Evolutionary conservation across 1,140 invertebrate genomes (phyloP).

Genomic region (Phortica variegata): DNA sequence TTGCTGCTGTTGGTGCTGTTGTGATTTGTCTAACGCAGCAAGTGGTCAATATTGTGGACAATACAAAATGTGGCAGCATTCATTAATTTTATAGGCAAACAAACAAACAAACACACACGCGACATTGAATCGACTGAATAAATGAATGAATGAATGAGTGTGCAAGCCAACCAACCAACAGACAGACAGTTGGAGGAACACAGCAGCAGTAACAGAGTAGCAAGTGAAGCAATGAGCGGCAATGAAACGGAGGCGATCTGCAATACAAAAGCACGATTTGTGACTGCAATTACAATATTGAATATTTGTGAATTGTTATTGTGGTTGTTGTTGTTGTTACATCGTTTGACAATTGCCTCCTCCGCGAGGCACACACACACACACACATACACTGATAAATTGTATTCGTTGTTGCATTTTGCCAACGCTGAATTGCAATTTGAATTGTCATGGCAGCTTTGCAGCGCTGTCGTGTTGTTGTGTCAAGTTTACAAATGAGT

Average conservation of each 20-base stretch:
- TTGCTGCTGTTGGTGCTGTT: constrained; percentile 31
- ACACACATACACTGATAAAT: too few species aligned
- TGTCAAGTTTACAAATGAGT: constrained; percentile 55
- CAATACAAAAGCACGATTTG: constrained; percentile 37
- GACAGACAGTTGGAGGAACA: constrained; percentile 12
- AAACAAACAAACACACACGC: background rate
- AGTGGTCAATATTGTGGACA: constrained; percentile 40
- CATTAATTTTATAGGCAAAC: constrained; percentile 43
- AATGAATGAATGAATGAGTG: background rate
- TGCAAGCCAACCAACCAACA: too few species aligned
- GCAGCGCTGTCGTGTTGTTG: constrained; percentile 19
- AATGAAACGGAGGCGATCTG: too few species aligned
- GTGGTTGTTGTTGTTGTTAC: constrained; percentile 17
- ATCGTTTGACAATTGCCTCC: too few species aligned
- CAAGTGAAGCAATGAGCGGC: too few species aligned
- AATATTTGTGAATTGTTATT: constrained; percentile 54
- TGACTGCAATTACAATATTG: constrained; percentile 55
- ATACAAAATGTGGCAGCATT: constrained; percentile 41
- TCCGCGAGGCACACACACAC: too few species aligned
- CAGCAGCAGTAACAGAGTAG: constrained; percentile 24
- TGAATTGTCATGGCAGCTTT: constrained; percentile 4
- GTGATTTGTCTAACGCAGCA: constrained; percentile 55
- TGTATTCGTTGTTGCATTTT: constrained; percentile 41
- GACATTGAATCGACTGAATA: background rate
- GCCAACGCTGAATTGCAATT: constrained; percentile 4